phyloP scores from a whole-genome alignment of 2,797 vertebrate genomes.

The Sebastes oblongus region DNA sequence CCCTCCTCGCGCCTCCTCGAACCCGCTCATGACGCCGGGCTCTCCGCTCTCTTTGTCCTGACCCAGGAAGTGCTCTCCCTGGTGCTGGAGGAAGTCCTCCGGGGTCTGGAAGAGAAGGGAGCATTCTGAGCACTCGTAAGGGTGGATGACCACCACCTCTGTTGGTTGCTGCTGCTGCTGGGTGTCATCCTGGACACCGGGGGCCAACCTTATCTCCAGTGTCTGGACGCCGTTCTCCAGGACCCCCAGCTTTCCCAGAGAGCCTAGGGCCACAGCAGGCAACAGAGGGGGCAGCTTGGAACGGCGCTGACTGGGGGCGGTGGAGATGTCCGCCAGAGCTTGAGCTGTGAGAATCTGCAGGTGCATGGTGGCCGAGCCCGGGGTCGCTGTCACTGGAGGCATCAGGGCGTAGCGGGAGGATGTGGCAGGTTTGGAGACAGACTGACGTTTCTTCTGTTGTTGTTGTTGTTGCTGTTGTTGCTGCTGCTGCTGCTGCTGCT shows the following conservation, averaged over 20 bases:
- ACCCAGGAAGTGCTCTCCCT: constrained; percentile 90
- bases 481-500: constrained; percentile 70
- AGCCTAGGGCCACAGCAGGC: constrained; percentile 42
- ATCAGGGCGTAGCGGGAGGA: constrained; percentile 65
- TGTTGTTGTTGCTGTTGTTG: constrained; percentile 41
- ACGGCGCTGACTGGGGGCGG: constrained; percentile 48
- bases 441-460: constrained; percentile 70
- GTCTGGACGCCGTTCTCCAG: constrained; percentile 74
- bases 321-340: constrained; percentile 79
- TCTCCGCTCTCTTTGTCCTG: constrained; percentile 88
- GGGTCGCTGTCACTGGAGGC: constrained; percentile 68
- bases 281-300: constrained; percentile 72
- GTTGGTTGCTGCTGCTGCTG: constrained; percentile 51
- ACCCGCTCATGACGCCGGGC: constrained; percentile 74
- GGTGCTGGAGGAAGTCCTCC: constrained; percentile 92
- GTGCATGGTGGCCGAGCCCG: constrained; percentile 84
- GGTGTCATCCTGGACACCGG: constrained; percentile 30
- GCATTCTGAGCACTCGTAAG: constrained; percentile 93
- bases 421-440: constrained; percentile 47
- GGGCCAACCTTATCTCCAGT: constrained; percentile 72
- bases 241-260: constrained; percentile 43
- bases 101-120: constrained; percentile 88
- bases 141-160: constrained; percentile 83
- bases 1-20: constrained; percentile 70
- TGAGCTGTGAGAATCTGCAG: constrained; percentile 86